Evolutionary conservation across 2,888 invertebrate genomes (phyloP).

Genomic region (Netelia inedita): DNA sequence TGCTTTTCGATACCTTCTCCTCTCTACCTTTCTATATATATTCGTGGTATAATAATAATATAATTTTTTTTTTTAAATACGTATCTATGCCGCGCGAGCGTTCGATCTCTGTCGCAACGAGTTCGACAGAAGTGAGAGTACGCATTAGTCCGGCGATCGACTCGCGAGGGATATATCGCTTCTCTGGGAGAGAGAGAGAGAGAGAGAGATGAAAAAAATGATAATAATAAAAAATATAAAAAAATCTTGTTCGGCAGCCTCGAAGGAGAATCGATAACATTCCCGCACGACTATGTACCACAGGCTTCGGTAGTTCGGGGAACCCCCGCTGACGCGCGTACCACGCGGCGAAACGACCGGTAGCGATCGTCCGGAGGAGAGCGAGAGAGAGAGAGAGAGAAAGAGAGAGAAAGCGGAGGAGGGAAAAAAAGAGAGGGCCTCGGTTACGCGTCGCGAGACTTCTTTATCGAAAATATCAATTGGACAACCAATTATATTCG

Average conservation of each 20-base stretch:
- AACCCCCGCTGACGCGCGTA: slow-evolving; percentile 65
- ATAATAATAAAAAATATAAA: not conserved
- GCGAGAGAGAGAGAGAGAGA: not conserved
- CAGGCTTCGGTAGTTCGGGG: slow-evolving; percentile 48
- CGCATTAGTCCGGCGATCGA: slow-evolving; percentile 39
- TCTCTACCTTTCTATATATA: not conserved
- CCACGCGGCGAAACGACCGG: slow-evolving; percentile 56
- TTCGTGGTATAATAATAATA: not conserved
- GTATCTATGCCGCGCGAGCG: not conserved
- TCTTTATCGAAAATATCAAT: slow-evolving; percentile 71
- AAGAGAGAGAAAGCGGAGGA: not conserved
- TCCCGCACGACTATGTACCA: slow-evolving; percentile 46
- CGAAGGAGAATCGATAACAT: slow-evolving; percentile 60
- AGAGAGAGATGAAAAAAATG: not conserved
- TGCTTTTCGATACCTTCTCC: not conserved
- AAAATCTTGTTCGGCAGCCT: slow-evolving; percentile 36
- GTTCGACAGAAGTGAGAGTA: slow-evolving; percentile 33
- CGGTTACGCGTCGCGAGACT: slow-evolving; percentile 52
- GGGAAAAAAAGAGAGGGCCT: not conserved
- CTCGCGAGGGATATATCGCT: slow-evolving; percentile 32
- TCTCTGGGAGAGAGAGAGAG: slow-evolving; percentile 24
- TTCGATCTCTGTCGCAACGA: slow-evolving; percentile 52
- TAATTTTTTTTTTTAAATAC: not conserved
- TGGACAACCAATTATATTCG: slow-evolving; percentile 71
- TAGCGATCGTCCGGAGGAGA: slow-evolving; percentile 42